Evolutionary conservation across 1,140 invertebrate species (phyloP).

Genomic region (Drosophila orosa): DNA sequence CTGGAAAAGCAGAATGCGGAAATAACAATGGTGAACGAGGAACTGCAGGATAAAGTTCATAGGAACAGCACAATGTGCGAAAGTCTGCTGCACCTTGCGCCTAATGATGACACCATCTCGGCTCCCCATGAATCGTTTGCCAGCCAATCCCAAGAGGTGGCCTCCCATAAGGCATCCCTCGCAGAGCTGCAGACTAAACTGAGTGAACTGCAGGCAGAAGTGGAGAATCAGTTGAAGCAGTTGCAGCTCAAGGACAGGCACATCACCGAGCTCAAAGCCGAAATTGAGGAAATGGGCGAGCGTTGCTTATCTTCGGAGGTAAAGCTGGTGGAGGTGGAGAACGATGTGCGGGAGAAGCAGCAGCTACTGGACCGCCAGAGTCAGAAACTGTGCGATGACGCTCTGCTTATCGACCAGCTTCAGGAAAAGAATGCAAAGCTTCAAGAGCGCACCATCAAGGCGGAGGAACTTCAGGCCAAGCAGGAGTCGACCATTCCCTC

Average conservation of each 20-base stretch:
- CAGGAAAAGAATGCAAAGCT: constrained; percentile 55
- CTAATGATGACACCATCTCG: constrained; percentile 9
- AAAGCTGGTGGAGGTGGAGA: constrained; percentile 36
- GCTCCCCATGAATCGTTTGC: background rate
- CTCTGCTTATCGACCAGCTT: constrained; percentile 49
- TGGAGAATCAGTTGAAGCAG: constrained; percentile 13
- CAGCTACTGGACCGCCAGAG: constrained; percentile 41
- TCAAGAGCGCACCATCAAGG: constrained; percentile 35
- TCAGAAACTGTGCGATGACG: constrained; percentile 37
- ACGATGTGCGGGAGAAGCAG: constrained; percentile 29
- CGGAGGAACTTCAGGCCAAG: constrained; percentile 12
- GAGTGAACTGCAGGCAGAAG: constrained; percentile 28
- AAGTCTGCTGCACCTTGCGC: constrained; percentile 8
- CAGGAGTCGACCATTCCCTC: background rate
- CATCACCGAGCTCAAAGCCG: constrained; percentile 33
- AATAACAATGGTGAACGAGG: constrained; percentile 70
- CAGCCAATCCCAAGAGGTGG: background rate
- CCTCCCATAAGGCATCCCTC: constrained; percentile 1
- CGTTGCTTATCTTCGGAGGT: constrained; percentile 54
- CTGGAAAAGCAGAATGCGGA: constrained; percentile 72
- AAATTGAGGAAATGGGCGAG: constrained; percentile 51
- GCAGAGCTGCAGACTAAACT: constrained; percentile 25
- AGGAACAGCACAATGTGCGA: constrained; percentile 63
- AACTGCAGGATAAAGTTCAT: constrained; percentile 66
- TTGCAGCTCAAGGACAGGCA: constrained; percentile 35